Evolutionary conservation across 2,888 invertebrate species (phyloP).

Genomic region (Glaucopsyche alexis): DNA sequence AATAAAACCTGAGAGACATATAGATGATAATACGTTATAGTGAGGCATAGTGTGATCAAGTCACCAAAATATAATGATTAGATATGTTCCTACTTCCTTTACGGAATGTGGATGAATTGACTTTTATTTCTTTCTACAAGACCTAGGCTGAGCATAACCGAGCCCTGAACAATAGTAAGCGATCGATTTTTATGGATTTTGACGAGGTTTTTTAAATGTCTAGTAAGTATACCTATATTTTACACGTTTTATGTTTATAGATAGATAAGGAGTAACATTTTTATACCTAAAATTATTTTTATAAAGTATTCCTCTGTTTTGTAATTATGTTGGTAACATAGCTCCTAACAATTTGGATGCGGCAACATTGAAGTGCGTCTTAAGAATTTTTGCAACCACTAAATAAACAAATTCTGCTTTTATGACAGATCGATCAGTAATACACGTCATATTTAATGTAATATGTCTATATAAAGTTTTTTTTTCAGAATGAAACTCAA

Average conservation of each 20-base stretch:
- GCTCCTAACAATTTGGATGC: slow-evolving; percentile 1
- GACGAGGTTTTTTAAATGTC: neutral
- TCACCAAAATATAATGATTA: neutral
- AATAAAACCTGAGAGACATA: neutral
- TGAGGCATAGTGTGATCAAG: neutral
- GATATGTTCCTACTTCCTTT: neutral
- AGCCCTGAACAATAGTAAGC: neutral
- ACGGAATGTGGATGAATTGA: neutral
- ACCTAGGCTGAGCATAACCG: neutral
- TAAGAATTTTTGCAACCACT: neutral
- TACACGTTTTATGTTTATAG: too few relatives aligned
- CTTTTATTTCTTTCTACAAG: neutral
- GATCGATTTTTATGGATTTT: neutral
- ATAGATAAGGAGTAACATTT: too few relatives aligned
- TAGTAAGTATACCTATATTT: too few relatives aligned
- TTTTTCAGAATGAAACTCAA: slow-evolving; percentile 13
- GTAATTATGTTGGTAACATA: neutral
- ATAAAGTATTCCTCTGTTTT: too few relatives aligned
- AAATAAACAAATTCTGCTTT: neutral
- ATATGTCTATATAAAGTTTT: neutral
- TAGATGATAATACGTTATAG: neutral
- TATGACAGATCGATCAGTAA: neutral
- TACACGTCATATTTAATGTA: slow-evolving; percentile 11
- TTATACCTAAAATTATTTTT: too few relatives aligned
- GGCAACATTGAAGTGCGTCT: neutral